phyloP scores from a whole-genome alignment of 2,888 invertebrate genomes.

The Sesia apiformis region DNA sequence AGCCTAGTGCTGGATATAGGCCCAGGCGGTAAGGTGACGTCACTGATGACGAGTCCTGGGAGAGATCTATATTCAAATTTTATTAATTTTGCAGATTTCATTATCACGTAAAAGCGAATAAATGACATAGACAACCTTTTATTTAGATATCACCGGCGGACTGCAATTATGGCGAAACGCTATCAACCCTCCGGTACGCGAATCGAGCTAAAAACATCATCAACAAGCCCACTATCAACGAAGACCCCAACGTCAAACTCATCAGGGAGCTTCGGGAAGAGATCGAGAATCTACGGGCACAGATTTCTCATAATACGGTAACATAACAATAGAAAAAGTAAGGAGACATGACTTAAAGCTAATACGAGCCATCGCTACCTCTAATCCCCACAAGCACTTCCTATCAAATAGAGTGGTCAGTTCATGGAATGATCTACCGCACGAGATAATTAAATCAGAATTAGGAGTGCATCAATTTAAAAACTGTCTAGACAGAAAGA shows the following conservation, averaged over 20 bases:
- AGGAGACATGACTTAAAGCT: not conserved
- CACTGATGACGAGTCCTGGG: no score
- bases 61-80: no score
- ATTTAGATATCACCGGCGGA: constrained; percentile 82
- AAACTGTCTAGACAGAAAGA: no score
- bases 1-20: no score
- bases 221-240: constrained; percentile 92
- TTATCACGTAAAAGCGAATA: no score
- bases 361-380: not conserved
- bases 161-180: constrained; percentile 90
- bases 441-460: not conserved
- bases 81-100: no score
- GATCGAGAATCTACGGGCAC: constrained; percentile 85
- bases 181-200: constrained; percentile 90
- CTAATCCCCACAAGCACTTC: not conserved
- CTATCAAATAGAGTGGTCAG: constrained; percentile 10
- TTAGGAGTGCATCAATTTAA: no score
- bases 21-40: no score
- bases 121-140: not conserved
- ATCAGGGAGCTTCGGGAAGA: constrained; percentile 89
- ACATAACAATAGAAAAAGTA: constrained; percentile 7
- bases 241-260: constrained; percentile 91
- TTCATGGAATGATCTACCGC: constrained; percentile 1
- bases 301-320: constrained; percentile 81
- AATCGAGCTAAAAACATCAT: constrained; percentile 93